Percentiles rank a stretch among this genome's conserved stretches.
Conservation (phyloP, 1,140 invertebrate species). For the Drosophila pseudoobscura region DNA sequence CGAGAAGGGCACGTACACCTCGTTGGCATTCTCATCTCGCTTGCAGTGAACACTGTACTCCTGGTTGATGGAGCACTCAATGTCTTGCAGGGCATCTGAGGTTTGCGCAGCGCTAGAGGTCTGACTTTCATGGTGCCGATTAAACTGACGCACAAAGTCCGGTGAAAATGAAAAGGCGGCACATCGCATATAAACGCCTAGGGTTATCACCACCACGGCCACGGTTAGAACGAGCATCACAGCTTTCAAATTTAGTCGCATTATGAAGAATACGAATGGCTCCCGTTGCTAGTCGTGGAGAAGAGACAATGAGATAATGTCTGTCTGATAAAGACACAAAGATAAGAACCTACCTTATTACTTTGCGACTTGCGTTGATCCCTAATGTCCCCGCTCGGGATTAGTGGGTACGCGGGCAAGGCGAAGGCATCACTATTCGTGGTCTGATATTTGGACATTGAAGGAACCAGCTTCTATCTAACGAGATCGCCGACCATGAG, state of each 20-base stretch:
- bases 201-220: conserved; percentile 83
- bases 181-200: conserved; percentile 85
- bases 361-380: conserved; percentile 36
- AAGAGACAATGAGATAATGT: not conserved
- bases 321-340: too few relatives aligned
- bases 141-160: conserved; percentile 61
- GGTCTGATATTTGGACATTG: conserved; percentile 24
- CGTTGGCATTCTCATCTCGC: conserved; percentile 91
- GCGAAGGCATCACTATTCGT: conserved; percentile 30
- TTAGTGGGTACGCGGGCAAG: conserved; percentile 16
- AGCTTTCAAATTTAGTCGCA: conserved; percentile 86
- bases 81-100: conserved; percentile 86
- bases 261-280: conserved; percentile 83
- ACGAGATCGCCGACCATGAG: not conserved
- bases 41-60: conserved; percentile 93
- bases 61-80: conserved; percentile 95
- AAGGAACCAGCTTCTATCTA: conserved; percentile 2
- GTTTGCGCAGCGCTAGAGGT: conserved; percentile 4
- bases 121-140: conserved; percentile 25
- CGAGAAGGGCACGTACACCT: conserved; percentile 96
- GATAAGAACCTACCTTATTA: conserved; percentile 46
- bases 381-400: conserved; percentile 22
- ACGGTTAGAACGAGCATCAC: conserved; percentile 84
- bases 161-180: conserved; percentile 82
- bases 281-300: conserved; percentile 53